Conservation (phyloP, 1,140 invertebrate species). For the Lordiphosa stackelbergi region DNA sequence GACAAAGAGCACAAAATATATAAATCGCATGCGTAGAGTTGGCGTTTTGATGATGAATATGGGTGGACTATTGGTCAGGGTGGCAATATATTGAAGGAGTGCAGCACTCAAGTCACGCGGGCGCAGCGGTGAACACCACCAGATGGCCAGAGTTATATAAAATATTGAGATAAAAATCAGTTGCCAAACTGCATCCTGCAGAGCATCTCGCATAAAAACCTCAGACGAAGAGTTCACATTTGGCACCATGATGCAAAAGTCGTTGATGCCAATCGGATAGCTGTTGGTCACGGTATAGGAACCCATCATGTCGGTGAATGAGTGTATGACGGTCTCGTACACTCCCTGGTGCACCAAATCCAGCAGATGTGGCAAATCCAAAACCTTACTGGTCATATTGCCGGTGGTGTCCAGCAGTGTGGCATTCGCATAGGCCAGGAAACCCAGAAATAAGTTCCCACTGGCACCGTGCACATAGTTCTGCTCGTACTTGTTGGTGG, state of each 20-base stretch:
- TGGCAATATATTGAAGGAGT: constrained; percentile 56
- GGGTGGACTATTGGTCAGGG: constrained; percentile 45
- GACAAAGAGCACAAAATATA: constrained; percentile 47
- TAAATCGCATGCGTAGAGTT: constrained; percentile 47
- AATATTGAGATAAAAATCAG: constrained; percentile 27
- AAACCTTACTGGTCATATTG: constrained; percentile 13
- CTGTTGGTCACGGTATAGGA: constrained; percentile 39
- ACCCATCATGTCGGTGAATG: constrained; percentile 46
- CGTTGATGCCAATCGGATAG: constrained; percentile 70
- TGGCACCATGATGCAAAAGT: constrained; percentile 70
- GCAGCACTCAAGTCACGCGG: constrained; percentile 51
- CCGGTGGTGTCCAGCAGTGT: constrained; percentile 39
- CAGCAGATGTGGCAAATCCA: constrained; percentile 38
- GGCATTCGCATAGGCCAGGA: constrained; percentile 56
- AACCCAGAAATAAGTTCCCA: constrained; percentile 53
- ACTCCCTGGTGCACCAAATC: constrained; percentile 45
- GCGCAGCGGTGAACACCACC: constrained; percentile 47
- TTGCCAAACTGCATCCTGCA: constrained; percentile 49
- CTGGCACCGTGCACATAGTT: constrained; percentile 49
- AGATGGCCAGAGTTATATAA: constrained; percentile 55
- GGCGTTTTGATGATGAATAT: constrained; percentile 25
- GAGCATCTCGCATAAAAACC: constrained; percentile 41
- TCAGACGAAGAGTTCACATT: constrained; percentile 51
- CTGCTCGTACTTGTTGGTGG: constrained; percentile 18
- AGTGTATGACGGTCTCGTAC: constrained; percentile 64